Evolutionary conservation across 2,113 vertebrate genomes (phyloP), one percentile per base, ranked within the genome.

Genomic region (Nyctibius bracteatus): DNA sequence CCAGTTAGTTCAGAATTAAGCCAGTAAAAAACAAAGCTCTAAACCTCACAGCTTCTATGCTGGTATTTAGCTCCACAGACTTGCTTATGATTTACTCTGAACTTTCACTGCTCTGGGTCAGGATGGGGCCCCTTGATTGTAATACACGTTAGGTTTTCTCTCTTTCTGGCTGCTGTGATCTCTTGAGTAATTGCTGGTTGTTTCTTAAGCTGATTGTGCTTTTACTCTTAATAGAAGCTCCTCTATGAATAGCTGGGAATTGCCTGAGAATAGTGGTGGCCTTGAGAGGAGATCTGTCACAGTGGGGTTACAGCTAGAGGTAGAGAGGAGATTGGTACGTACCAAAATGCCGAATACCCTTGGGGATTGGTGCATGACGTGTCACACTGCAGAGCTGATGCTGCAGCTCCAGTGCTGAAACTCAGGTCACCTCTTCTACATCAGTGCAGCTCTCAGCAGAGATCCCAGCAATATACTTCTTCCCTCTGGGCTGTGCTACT

Each of bases 121-220:
- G 75, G 81, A 61, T 79, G 68, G 46, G 30, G 46, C 57, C 54
- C 47, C 21, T 79, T 43, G 31, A 57, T 92, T 79, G 47, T 52
- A 68, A 41, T 61, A 54, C 33, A 61, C 6, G 3, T 92, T 94
- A 17, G 61, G 37, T 89, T 92, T 86, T 79, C 68, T 88, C 21
- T 92, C 57, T 88, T 81, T 90, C 49, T 68, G 77, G 25, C 65
- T 94, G 77, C 86, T 96, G 88, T 80, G 96, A 96, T 96, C 96
- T 94, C 92, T 94, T 72, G 91, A 74, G 88, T 96, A 97, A 97
- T 96, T 96, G 94, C 96, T 94, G 86, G 70, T 78, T 92, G 61
- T 95, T 97, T 96, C 94, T 96, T 97, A 97, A 97, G 95, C 96
- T 95, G 96, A 95, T 97, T 97, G 95, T 94, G 92, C 94, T 97